Evolutionary conservation across 2,113 vertebrate genomes (phyloP), one percentile per base, ranked within the genome.

Genomic region (Epinephelus moara): DNA sequence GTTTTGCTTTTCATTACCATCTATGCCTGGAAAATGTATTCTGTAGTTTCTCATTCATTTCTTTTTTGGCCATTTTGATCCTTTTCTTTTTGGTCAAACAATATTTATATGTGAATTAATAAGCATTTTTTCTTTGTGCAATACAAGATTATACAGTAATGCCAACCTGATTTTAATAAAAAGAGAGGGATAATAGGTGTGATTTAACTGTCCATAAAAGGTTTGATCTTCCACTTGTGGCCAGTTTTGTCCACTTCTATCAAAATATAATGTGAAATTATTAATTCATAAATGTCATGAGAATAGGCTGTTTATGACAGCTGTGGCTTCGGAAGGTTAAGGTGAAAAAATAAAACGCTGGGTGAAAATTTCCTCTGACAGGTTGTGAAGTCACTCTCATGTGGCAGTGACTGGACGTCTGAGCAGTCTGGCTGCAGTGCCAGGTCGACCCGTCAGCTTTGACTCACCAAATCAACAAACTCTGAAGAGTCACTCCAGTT

Each of bases 401-500:
- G 62, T 60, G 60, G 81, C 84, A 3, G 81, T 90, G 91, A 90
- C 85, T 87, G 91, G 89, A 83, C 47, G 85, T 85, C 73, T 91
- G 86, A 91, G 69, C 82, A 85, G 76, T 81, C 75, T 21, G 66
- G 76, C 84, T 89, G 57, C 11, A 17, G 62, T 21, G 77, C 73
- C 77, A 76, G 63, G 70, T 59, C 45, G 89, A 89, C 74, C 75
- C n/a, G 78, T 91, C 92, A 88, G 75, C 85, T 70, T 81, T 93
- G 91, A 93, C 89, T 94, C 93, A 92, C 82, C 82, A 61, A 85
- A 88, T 80, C 78, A 91, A 74, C 89, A 86, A 78, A 86, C 67
- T 84, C 83, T 69, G 30, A 74, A 64, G 82, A 80, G 82, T 80
- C 56, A 47, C 70, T 69, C 15, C 18, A 71, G 49, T 72, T 73